Percentiles rank a stretch among this genome's conserved stretches.
phyloP scores from a whole-genome alignment of 2,797 vertebrate species.

The Eulemur mongoz region DNA sequence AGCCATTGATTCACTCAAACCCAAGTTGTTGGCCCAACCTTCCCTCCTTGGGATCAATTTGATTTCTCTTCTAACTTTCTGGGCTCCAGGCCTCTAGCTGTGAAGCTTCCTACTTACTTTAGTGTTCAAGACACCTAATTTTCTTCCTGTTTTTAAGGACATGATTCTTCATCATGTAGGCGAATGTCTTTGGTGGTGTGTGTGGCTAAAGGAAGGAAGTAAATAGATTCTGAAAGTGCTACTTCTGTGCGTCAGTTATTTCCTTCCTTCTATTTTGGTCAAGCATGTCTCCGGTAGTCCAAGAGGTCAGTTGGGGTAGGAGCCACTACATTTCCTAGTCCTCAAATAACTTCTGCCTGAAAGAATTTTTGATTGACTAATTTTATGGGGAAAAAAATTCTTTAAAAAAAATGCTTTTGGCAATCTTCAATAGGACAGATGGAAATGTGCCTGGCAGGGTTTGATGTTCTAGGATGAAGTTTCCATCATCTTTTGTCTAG shows the following conservation, averaged over 20 bases:
- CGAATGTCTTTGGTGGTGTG: neutral
- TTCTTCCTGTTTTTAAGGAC: neutral
- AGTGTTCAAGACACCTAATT: neutral
- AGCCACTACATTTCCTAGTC: slow-evolving; percentile 25
- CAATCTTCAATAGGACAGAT: slow-evolving; percentile 76
- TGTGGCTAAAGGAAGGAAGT: slow-evolving; percentile 3
- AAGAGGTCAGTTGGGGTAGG: slow-evolving; percentile 14
- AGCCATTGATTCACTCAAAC: neutral
- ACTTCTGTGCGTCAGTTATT: neutral
- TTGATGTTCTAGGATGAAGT: slow-evolving; percentile 75
- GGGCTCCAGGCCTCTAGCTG: neutral
- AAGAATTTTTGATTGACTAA: slow-evolving; percentile 74
- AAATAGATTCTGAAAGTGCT: neutral
- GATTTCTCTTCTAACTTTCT: slow-evolving; percentile 23
- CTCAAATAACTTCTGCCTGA: slow-evolving; percentile 60
- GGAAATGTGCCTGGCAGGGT: slow-evolving; percentile 77
- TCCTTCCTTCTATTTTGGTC: slow-evolving; percentile 31
- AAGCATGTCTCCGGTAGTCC: neutral
- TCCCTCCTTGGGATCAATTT: neutral
- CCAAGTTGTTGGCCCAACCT: neutral
- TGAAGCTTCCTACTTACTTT: neutral
- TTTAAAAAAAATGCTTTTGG: slow-evolving; percentile 67
- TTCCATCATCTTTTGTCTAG: slow-evolving; percentile 79
- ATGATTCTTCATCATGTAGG: neutral
- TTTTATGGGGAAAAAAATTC: slow-evolving; percentile 1